These are phyloP conservation scores for Corythoichthys haematopterus DNA, from an alignment of 2,113 vertebrate species.

Conservation along the genomic window DNA sequence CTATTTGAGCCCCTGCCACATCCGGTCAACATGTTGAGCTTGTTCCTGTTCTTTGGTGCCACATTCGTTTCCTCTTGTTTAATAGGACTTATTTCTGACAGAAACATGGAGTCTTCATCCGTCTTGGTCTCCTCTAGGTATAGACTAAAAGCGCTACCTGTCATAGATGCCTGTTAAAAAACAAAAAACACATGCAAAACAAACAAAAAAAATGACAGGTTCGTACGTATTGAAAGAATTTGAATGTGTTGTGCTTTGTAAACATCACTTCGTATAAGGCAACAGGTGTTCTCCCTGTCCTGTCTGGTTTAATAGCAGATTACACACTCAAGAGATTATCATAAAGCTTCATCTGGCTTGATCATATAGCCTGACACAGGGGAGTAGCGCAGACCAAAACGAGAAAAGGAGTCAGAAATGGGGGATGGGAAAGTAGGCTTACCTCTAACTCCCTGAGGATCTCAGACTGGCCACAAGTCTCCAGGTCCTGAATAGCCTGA, in stretches of 20 bases:
- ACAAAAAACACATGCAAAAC: constrained; percentile 7
- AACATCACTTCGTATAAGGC: constrained; percentile 21
- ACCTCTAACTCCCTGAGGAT: constrained; percentile 98
- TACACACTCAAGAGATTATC: constrained; percentile 50
- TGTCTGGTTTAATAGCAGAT: constrained; percentile 62
- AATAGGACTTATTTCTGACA: constrained; percentile 64
- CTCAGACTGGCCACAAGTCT: constrained; percentile 96
- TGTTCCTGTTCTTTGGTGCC: constrained; percentile 54
- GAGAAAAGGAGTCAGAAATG: neutral
- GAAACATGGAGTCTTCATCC: constrained; percentile 70
- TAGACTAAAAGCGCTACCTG: constrained; percentile 79
- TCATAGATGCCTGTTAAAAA: constrained; percentile 84
- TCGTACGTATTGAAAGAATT: too few species aligned
- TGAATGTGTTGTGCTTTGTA: neutral
- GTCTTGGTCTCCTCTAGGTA: constrained; percentile 79
- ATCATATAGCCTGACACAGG: constrained; percentile 30
- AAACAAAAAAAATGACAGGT: neutral
- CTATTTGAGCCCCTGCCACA: constrained; percentile 69
- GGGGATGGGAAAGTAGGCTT: constrained; percentile 36
- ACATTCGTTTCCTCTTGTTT: constrained; percentile 56
- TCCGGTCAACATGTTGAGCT: constrained; percentile 53
- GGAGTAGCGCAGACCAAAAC: constrained; percentile 37
- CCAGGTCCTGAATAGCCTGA: constrained; percentile 93
- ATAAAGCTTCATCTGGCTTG: constrained; percentile 52
- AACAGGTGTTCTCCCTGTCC: constrained; percentile 42